Evolutionary conservation across 2,888 invertebrate species (phyloP).

Genomic region (Nebria salina): DNA sequence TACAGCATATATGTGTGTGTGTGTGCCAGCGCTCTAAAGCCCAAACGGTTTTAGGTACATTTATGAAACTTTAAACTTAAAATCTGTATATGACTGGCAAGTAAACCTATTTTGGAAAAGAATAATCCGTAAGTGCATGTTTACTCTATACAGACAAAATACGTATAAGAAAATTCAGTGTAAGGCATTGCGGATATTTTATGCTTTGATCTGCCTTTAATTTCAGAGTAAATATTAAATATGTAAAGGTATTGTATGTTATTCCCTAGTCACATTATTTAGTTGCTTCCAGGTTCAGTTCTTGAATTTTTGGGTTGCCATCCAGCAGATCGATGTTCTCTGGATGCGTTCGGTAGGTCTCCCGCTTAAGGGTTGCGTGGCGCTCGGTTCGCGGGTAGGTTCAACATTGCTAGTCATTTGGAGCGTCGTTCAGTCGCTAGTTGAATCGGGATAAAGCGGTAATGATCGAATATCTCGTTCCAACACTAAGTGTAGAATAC

Average conservation of each 20-base stretch:
- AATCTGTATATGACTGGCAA: too few species aligned
- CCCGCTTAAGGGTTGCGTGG: background rate
- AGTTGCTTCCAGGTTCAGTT: background rate
- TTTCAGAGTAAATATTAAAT: too few species aligned
- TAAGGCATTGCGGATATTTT: too few species aligned
- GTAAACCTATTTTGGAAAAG: too few species aligned
- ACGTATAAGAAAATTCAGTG: too few species aligned
- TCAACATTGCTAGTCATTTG: background rate
- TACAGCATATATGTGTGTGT: too few species aligned
- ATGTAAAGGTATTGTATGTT: background rate
- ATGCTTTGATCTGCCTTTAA: too few species aligned
- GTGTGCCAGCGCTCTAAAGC: too few species aligned
- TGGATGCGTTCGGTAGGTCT: background rate
- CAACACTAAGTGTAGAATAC: background rate
- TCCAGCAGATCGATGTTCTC: constrained; percentile 1
- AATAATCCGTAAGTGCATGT: too few species aligned
- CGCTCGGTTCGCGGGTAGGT: background rate
- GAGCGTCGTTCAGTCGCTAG: background rate
- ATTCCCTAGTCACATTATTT: background rate
- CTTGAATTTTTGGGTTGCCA: background rate
- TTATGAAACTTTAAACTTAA: too few species aligned
- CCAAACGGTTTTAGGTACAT: too few species aligned
- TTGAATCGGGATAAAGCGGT: constrained; percentile 1
- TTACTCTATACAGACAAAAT: too few species aligned
- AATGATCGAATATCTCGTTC: background rate